Percentiles rank a stretch among this genome's conserved stretches.
Evolutionary conservation across 2,113 vertebrate species (phyloP).

Genomic region (Chaetodon auriga): DNA sequence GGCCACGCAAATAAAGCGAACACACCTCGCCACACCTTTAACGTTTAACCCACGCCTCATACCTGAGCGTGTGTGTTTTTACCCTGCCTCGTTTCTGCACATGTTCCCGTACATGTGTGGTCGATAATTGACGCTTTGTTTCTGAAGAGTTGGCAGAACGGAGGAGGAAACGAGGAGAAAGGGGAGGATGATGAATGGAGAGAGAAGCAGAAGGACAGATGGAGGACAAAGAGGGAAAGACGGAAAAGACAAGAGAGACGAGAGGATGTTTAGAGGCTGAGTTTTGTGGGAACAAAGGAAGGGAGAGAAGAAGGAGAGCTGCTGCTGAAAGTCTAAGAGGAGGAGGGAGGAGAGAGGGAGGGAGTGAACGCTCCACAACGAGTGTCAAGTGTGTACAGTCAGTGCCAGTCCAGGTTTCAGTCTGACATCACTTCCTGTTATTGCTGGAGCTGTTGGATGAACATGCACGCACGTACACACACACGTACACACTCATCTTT

Average conservation of each 20-base stretch:
- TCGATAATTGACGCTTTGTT: constrained; percentile 6
- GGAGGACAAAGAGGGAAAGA: neutral
- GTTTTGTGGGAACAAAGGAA: neutral
- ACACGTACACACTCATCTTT: constrained; percentile 3
- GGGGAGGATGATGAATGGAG: neutral
- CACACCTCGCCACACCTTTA: constrained; percentile 56
- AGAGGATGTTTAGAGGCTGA: neutral
- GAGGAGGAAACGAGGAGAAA: neutral
- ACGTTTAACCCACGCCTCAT: constrained; percentile 20
- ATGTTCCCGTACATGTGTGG: neutral
- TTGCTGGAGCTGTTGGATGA: neutral
- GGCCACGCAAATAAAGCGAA: constrained; percentile 52
- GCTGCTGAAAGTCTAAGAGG: neutral
- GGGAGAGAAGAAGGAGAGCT: neutral
- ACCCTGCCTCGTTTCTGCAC: neutral
- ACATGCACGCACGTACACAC: neutral
- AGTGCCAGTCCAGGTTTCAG: constrained; percentile 3
- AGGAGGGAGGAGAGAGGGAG: neutral
- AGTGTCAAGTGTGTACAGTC: neutral
- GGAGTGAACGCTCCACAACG: neutral
- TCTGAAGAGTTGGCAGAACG: neutral
- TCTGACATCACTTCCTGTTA: constrained; percentile 21
- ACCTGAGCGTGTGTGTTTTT: constrained; percentile 10
- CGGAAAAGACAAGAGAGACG: neutral
- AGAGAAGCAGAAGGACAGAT: neutral